A percentile compares a stretch with the other conserved stretches of the same genome.
phyloP scores from a whole-genome alignment of 1,140 invertebrate genomes.

The Lucilia sericata region DNA sequence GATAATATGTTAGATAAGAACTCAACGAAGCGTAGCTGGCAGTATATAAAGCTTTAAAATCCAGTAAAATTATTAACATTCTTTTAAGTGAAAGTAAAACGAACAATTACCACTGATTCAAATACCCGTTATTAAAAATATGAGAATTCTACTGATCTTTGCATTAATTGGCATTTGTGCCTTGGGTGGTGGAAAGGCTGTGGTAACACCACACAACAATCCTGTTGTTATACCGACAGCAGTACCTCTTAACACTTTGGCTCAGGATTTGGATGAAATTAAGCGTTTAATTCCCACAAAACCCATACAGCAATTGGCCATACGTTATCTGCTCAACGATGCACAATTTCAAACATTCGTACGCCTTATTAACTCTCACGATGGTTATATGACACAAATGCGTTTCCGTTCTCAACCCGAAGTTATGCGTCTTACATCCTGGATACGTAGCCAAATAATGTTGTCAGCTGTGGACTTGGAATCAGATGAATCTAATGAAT shows the following conservation, averaged over 20 bases:
- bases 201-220: neutral
- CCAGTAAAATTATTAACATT: neutral
- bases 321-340: constrained; percentile 61
- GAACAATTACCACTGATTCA: neutral
- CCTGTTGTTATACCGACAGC: constrained; percentile 13
- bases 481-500: constrained; percentile 56
- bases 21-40: neutral
- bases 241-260: constrained; percentile 51
- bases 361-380: constrained; percentile 58
- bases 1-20: neutral
- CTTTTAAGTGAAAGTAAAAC: neutral
- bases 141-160: constrained; percentile 13
- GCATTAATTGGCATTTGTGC: neutral
- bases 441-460: constrained; percentile 57
- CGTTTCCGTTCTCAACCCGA: constrained; percentile 60
- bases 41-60: neutral
- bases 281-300: constrained; percentile 55
- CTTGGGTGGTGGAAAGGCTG: neutral
- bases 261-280: constrained; percentile 58
- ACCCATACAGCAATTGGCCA: constrained; percentile 54
- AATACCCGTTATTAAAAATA: neutral
- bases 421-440: constrained; percentile 53
- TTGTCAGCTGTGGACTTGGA: constrained; percentile 50
- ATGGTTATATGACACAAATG: constrained; percentile 50
- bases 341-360: constrained; percentile 60